Evolutionary conservation across 2,113 vertebrate genomes (phyloP).

Genomic region (Pandion haliaetus): DNA sequence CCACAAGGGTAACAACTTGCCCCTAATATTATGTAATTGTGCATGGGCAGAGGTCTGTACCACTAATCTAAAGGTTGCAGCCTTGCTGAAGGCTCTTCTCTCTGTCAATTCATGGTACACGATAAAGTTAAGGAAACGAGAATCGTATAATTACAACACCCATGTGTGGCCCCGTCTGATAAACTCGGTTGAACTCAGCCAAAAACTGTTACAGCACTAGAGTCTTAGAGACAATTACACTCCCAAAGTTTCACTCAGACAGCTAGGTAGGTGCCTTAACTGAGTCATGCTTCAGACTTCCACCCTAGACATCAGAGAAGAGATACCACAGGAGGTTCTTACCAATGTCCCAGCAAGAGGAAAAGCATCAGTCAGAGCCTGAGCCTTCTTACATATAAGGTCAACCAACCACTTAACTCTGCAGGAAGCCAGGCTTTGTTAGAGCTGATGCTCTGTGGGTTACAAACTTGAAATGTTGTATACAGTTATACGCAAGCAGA

Average conservation of each 20-base stretch:
- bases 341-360: constrained; percentile 37
- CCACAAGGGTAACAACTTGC: neutral
- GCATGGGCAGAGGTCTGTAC: neutral
- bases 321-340: constrained; percentile 45
- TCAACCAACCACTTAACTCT: constrained; percentile 59
- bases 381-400: constrained; percentile 43
- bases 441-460: constrained; percentile 31
- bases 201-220: constrained; percentile 5
- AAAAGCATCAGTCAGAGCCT: constrained; percentile 45
- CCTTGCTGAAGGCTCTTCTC: neutral
- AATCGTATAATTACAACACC: neutral
- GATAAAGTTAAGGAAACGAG: constrained; percentile 20
- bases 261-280: neutral
- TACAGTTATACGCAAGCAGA: neutral
- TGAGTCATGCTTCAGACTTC: constrained; percentile 42
- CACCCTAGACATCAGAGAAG: constrained; percentile 42
- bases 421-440: constrained; percentile 42
- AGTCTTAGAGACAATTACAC: neutral
- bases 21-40: neutral
- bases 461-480: constrained; percentile 47
- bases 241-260: neutral
- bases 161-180: constrained; percentile 34
- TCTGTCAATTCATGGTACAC: neutral
- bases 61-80: constrained; percentile 53
- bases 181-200: constrained; percentile 41